These are phyloP conservation scores for Acanthosoma haemorrhoidale DNA, from an alignment of 2,888 invertebrate genomes.

Conservation along the genomic window DNA sequence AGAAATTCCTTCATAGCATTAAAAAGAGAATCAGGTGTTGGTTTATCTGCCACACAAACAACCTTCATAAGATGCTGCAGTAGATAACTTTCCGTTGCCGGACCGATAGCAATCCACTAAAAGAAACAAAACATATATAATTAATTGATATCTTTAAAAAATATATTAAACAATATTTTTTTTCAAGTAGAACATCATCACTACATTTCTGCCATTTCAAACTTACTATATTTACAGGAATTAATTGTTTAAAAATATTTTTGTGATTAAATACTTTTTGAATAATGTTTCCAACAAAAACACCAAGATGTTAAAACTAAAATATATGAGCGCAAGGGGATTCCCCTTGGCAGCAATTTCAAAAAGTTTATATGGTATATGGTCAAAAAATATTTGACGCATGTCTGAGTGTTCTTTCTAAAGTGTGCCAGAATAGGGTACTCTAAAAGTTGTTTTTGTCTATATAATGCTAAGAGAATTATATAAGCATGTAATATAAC, in stretches of 20 bases:
- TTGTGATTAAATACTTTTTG: too few relatives aligned
- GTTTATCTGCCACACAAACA: slow-evolving; percentile 39
- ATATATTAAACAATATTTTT: background rate
- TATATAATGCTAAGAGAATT: too few relatives aligned
- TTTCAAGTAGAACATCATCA: background rate
- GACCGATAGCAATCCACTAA: slow-evolving; percentile 35
- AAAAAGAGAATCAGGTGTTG: slow-evolving; percentile 38
- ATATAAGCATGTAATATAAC: too few relatives aligned
- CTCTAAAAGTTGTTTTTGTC: too few relatives aligned
- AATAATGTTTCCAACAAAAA: too few relatives aligned
- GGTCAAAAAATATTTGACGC: too few relatives aligned
- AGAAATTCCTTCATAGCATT: slow-evolving; percentile 33
- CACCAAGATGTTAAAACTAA: too few relatives aligned
- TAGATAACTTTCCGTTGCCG: slow-evolving; percentile 32
- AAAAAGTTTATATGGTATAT: too few relatives aligned
- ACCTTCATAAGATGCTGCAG: slow-evolving; percentile 33
- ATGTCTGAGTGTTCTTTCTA: too few relatives aligned
- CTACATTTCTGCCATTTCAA: background rate
- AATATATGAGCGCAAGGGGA: too few relatives aligned
- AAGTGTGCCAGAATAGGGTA: too few relatives aligned
- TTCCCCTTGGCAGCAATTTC: too few relatives aligned
- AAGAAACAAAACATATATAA: background rate
- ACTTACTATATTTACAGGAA: background rate
- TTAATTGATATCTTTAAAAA: background rate
- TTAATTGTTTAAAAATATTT: background rate